A percentile compares a stretch with the other conserved stretches of the same genome.
These are phyloP conservation scores for Leucoma salicis DNA, from an alignment of 2,888 invertebrate species.

Conservation along the genomic window DNA sequence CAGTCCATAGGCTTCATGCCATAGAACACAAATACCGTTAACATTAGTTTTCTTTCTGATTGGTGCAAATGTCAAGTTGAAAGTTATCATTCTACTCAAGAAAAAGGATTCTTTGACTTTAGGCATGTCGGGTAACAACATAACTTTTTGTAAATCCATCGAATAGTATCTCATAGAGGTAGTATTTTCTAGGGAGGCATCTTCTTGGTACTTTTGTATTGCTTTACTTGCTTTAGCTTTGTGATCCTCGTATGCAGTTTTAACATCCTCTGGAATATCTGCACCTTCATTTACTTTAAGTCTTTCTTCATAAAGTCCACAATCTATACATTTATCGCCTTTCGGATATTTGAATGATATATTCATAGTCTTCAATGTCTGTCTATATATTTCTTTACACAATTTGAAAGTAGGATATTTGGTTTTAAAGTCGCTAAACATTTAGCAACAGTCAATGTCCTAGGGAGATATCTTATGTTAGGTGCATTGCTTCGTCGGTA, in stretches of 20 bases:
- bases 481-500: constrained; percentile 17
- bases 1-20: constrained; percentile 12
- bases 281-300: not conserved
- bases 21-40: constrained; percentile 11
- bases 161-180: constrained; percentile 7
- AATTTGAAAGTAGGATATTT: constrained; percentile 4
- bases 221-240: not conserved
- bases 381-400: not conserved
- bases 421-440: constrained; percentile 8
- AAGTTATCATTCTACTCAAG: constrained; percentile 14
- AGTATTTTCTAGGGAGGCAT: constrained; percentile 2
- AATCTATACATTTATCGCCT: not conserved
- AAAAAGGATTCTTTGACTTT: constrained; percentile 19
- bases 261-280: not conserved
- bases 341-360: not conserved
- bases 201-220: constrained; percentile 1
- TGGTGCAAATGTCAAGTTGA: constrained; percentile 20
- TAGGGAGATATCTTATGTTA: constrained; percentile 13
- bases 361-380: constrained; percentile 2
- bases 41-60: constrained; percentile 12
- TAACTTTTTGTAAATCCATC: constrained; percentile 18
- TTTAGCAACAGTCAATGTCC: constrained; percentile 5
- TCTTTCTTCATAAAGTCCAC: not conserved
- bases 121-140: constrained; percentile 14
- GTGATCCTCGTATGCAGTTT: not conserved